Percentiles rank a stretch among this genome's conserved stretches.
Conservation (phyloP, 2,888 invertebrate species). For the Meiosimyza decipiens region DNA sequence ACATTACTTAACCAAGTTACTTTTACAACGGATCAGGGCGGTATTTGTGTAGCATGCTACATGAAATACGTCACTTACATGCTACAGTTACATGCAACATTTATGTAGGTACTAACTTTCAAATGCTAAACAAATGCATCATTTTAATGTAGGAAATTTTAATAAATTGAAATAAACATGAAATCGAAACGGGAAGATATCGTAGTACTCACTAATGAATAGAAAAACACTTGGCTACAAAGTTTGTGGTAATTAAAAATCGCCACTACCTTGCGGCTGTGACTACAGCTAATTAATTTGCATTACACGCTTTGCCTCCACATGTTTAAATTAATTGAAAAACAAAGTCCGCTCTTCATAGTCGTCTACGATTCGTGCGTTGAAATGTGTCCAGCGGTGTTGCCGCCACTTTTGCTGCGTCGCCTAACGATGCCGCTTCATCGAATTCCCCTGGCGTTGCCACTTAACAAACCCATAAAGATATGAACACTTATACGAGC, state of each 20-base stretch:
- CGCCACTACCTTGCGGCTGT: constrained; percentile 34
- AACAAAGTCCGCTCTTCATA: background rate
- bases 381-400: constrained; percentile 16
- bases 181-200: no score
- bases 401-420: background rate
- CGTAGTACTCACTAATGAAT: background rate
- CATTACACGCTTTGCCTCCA: constrained; percentile 43
- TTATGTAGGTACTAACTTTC: no score
- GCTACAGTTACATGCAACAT: no score
- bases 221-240: background rate
- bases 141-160: background rate
- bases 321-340: constrained; percentile 22
- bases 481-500: background rate
- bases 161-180: no score
- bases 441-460: constrained; percentile 25
- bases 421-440: constrained; percentile 3
- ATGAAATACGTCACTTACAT: no score
- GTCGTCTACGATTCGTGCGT: constrained; percentile 1
- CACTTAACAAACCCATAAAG: constrained; percentile 23
- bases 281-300: constrained; percentile 55
- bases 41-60: no score
- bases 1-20: no score
- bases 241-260: constrained; percentile 52
- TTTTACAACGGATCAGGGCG: no score
- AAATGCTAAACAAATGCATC: no score